Conservation (phyloP, 2,888 invertebrate genomes). For the Acanthosepion esculentum region DNA sequence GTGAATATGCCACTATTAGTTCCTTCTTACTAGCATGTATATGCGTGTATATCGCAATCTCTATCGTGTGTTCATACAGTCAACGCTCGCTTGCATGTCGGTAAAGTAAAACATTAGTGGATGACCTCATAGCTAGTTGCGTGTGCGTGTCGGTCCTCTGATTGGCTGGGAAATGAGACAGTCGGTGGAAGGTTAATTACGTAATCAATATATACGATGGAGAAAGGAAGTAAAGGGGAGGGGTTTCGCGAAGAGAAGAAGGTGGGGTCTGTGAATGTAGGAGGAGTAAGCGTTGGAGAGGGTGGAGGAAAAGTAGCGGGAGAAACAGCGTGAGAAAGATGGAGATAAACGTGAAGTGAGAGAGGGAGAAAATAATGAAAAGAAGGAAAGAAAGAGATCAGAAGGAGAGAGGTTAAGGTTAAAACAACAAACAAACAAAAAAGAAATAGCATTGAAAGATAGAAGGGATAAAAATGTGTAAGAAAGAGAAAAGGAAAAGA, state of each 20-base stretch:
- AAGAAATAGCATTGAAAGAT: no score
- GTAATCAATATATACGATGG: not conserved
- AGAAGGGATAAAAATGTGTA: no score
- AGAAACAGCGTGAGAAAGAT: not conserved
- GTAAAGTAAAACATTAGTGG: not conserved
- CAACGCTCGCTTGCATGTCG: not conserved
- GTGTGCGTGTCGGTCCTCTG: conserved; percentile 13
- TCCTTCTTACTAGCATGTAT: not conserved
- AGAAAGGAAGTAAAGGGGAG: not conserved
- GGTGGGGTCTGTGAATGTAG: not conserved
- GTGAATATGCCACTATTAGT: not conserved
- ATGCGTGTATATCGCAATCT: not conserved
- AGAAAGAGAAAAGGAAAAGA: no score
- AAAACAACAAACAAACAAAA: no score
- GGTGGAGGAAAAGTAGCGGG: not conserved
- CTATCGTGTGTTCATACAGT: not conserved
- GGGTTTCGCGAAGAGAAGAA: not conserved
- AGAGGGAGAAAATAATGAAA: not conserved
- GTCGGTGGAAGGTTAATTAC: not conserved
- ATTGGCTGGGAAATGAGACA: conserved; percentile 8
- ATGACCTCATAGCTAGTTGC: conserved; percentile 1
- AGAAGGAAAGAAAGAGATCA: not conserved
- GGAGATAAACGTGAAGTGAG: not conserved
- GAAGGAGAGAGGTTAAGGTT: not conserved
- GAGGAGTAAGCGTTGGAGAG: not conserved